phyloP scores from a whole-genome alignment of 1,140 invertebrate species.

The Pachyrhynchus sulphureomaculatus region DNA sequence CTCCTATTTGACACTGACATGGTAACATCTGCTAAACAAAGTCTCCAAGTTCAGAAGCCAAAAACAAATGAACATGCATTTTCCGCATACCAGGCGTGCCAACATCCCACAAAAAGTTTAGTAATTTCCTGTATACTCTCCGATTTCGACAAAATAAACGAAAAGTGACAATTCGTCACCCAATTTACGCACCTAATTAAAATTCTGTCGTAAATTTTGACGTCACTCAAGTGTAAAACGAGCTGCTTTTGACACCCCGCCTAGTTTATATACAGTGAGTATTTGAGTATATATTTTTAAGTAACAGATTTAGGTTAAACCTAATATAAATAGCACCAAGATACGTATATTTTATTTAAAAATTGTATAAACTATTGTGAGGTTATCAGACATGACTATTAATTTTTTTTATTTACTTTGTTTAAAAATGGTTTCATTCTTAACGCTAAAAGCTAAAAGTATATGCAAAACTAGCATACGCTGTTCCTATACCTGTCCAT shows the following conservation, averaged over 20 bases:
- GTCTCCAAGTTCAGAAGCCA: background rate
- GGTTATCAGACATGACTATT: no score
- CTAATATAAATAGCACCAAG: no score
- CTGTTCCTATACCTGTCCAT: no score
- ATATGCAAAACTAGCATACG: no score
- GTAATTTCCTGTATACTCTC: background rate
- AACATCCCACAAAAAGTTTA: conserved; percentile 4
- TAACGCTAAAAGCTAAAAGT: no score
- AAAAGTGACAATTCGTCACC: conserved; percentile 23
- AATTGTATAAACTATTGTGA: no score
- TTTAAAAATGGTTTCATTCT: no score
- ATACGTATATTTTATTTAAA: no score
- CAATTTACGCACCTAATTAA: conserved; percentile 27
- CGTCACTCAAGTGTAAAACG: conserved; percentile 10
- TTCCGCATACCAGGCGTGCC: conserved; percentile 9
- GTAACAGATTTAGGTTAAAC: no score
- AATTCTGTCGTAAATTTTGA: conserved; percentile 24
- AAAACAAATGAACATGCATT: conserved; percentile 16
- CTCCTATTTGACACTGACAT: background rate
- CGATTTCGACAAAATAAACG: conserved; percentile 24
- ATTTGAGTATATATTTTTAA: no score
- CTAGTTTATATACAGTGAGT: background rate
- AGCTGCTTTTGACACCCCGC: conserved; percentile 8
- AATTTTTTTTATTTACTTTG: no score
- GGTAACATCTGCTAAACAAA: conserved; percentile 12